phyloP scores from a whole-genome alignment of 2,888 invertebrate species.

The Thymelicus acteon region DNA sequence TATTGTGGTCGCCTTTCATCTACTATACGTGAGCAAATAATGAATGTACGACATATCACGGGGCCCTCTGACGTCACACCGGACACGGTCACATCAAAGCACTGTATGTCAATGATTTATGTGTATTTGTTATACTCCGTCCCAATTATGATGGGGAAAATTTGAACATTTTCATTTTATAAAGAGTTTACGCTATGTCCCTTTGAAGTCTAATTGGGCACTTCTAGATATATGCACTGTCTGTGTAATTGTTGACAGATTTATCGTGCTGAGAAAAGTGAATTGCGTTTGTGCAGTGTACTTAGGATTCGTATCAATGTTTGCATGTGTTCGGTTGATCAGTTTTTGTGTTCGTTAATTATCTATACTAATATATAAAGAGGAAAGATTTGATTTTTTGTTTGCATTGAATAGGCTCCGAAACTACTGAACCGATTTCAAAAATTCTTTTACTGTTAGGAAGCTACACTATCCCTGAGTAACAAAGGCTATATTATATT shows the following conservation, averaged over 20 bases:
- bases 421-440: too few relatives aligned
- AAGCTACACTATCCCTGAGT: too few relatives aligned
- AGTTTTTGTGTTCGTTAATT: constrained; percentile 7
- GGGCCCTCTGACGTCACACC: constrained; percentile 67
- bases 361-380: too few relatives aligned
- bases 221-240: constrained; percentile 54
- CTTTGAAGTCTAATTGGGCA: constrained; percentile 81
- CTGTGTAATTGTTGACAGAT: constrained; percentile 66
- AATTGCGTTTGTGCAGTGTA: constrained; percentile 24
- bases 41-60: constrained; percentile 76
- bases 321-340: constrained; percentile 22
- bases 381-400: too few relatives aligned
- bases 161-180: constrained; percentile 75
- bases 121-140: constrained; percentile 74
- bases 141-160: constrained; percentile 77
- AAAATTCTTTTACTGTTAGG: too few relatives aligned
- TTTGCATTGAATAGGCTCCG: too few relatives aligned
- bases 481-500: too few relatives aligned
- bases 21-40: constrained; percentile 81
- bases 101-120: constrained; percentile 72
- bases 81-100: constrained; percentile 81
- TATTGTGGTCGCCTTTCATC: constrained; percentile 81
- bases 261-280: constrained; percentile 48
- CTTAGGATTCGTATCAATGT: constrained; percentile 29
- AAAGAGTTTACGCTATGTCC: constrained; percentile 66